A percentile compares a stretch with the other conserved stretches of the same genome.
These are phyloP conservation scores for Drosophila teissieri DNA, from an alignment of 1,140 invertebrate genomes.

Conservation along the genomic window DNA sequence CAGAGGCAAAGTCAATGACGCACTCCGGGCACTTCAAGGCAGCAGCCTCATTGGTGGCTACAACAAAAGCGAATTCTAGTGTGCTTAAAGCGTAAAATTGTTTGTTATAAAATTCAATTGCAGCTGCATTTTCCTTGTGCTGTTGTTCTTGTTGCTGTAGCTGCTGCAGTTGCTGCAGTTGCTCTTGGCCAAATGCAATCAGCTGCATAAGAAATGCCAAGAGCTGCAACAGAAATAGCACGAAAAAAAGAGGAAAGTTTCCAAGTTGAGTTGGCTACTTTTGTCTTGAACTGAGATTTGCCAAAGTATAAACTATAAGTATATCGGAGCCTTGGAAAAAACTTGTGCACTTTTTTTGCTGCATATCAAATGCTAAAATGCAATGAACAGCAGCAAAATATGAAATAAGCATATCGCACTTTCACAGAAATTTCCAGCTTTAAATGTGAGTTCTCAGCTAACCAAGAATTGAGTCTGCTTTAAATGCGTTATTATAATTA, in stretches of 20 bases:
- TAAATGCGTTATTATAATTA: too few relatives aligned
- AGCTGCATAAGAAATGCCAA: conserved; percentile 54
- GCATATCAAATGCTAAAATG: conserved; percentile 33
- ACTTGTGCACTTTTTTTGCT: conserved; percentile 26
- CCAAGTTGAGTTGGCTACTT: conserved; percentile 54
- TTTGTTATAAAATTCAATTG: conserved; percentile 83
- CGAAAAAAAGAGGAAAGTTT: conserved; percentile 25
- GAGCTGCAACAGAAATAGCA: conserved; percentile 35
- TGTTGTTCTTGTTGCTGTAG: conserved; percentile 18
- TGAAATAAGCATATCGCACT: conserved; percentile 22
- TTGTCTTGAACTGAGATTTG: conserved; percentile 67
- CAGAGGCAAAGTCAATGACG: conserved; percentile 78
- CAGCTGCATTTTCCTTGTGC: conserved; percentile 25
- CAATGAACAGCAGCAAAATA: conserved; percentile 4
- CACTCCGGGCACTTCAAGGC: conserved; percentile 44
- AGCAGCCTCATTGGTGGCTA: conserved; percentile 42
- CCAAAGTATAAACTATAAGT: conserved; percentile 33
- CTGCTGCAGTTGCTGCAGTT: conserved; percentile 4
- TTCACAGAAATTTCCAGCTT: background rate
- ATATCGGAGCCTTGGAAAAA: conserved; percentile 33
- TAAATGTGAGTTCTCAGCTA: background rate
- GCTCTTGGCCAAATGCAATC: conserved; percentile 68
- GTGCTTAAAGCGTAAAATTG: conserved; percentile 82
- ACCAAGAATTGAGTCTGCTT: too few relatives aligned
- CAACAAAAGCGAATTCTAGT: conserved; percentile 53